These are phyloP conservation scores for Parnassius smintheus DNA, from an alignment of 2,888 invertebrate species.

Conservation along the genomic window DNA sequence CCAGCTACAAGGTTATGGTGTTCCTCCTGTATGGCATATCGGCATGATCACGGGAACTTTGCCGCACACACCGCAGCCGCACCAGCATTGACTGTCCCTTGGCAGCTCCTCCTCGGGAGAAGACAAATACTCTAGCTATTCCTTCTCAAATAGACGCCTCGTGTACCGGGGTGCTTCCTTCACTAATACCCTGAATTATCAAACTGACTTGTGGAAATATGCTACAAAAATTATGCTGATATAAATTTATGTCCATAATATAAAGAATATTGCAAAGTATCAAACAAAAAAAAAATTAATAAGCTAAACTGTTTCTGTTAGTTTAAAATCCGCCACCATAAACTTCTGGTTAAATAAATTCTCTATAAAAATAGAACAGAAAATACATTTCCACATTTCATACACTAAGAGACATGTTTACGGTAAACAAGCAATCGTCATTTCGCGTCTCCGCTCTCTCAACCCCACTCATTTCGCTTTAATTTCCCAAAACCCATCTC, in stretches of 20 bases:
- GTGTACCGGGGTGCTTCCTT: no score
- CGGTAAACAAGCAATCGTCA: slow-evolving; percentile 72
- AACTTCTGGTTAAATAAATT: slow-evolving; percentile 30
- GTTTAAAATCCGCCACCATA: slow-evolving; percentile 27
- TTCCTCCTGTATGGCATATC: no score
- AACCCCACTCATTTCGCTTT: slow-evolving; percentile 67
- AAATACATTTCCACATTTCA: slow-evolving; percentile 34
- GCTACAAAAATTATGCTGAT: no score
- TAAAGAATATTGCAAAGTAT: slow-evolving; percentile 5
- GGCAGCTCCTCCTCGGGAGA: no score
- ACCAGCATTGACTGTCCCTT: no score
- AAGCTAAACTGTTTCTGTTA: slow-evolving; percentile 17
- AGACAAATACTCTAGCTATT: no score
- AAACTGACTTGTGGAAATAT: no score
- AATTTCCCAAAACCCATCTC: slow-evolving; percentile 76
- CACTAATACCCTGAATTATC: no score
- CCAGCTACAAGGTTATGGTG: no score
- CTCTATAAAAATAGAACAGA: slow-evolving; percentile 23
- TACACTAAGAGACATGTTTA: slow-evolving; percentile 40
- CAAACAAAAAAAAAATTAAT: slow-evolving; percentile 22
- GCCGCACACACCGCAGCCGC: no score
- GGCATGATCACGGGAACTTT: no score
- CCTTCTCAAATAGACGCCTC: no score
- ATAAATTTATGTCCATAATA: background rate
- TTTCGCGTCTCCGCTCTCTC: slow-evolving; percentile 56